Evolutionary conservation across 2,888 invertebrate genomes (phyloP).

Genomic region (Epirrita christyi): DNA sequence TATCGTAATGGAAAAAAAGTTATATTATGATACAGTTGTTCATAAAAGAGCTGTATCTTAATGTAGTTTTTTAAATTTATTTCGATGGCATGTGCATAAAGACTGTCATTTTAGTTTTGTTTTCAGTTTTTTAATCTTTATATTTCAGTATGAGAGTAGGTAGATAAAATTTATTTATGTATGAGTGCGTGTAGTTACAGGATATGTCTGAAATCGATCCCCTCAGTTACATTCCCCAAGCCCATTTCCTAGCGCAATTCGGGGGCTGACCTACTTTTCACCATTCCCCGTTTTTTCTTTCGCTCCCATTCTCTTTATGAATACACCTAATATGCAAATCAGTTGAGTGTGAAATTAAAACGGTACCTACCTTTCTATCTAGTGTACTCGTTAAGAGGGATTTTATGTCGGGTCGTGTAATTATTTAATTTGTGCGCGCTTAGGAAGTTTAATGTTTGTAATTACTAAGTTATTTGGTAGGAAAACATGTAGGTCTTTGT

Average conservation of each 20-base stretch:
- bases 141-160: no score
- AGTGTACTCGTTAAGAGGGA: constrained; percentile 6
- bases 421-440: constrained; percentile 31
- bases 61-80: no score
- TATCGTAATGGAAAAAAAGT: no score
- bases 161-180: no score
- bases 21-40: no score
- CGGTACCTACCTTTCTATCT: constrained; percentile 5
- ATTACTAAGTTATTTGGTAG: constrained; percentile 4
- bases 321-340: constrained; percentile 33
- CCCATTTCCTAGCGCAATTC: background rate
- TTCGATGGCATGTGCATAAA: no score
- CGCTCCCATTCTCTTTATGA: constrained; percentile 34
- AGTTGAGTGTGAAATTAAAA: constrained; percentile 35
- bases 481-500: background rate
- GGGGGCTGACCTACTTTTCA: constrained; percentile 36
- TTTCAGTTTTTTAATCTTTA: no score
- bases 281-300: constrained; percentile 31
- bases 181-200: no score
- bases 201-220: no score
- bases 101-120: no score
- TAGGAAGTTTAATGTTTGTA: constrained; percentile 12
- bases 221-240: no score
- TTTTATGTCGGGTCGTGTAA: constrained; percentile 25
- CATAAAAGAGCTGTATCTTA: no score